These are phyloP conservation scores for Scaptomyza hsui DNA, from an alignment of 1,140 invertebrate genomes.

Conservation along the genomic window DNA sequence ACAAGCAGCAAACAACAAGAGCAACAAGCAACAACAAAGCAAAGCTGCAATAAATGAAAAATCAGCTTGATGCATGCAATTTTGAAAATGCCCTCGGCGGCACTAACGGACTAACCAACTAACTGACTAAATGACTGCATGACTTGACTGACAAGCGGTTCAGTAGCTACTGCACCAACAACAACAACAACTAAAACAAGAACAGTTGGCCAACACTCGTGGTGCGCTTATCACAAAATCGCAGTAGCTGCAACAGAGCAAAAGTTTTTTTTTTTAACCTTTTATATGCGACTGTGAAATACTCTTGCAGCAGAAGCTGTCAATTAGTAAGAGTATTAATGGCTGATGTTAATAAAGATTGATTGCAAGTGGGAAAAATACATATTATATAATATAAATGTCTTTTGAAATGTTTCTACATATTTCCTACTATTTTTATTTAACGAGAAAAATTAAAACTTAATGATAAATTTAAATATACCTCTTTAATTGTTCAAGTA, in stretches of 20 bases:
- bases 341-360: too few relatives aligned
- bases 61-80: slow-evolving; percentile 75
- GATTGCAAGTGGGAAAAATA: too few relatives aligned
- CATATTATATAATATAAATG: too few relatives aligned
- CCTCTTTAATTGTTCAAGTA: too few relatives aligned
- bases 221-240: slow-evolving; percentile 55
- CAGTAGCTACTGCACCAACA: slow-evolving; percentile 17
- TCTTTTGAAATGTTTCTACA: too few relatives aligned
- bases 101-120: slow-evolving; percentile 60
- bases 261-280: too few relatives aligned
- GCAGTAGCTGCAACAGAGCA: slow-evolving; percentile 47
- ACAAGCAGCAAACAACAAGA: slow-evolving; percentile 27
- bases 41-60: slow-evolving; percentile 77
- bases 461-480: too few relatives aligned
- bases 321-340: too few relatives aligned
- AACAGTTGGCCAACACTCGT: slow-evolving; percentile 12
- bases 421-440: too few relatives aligned
- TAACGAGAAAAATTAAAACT: too few relatives aligned
- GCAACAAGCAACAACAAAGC: slow-evolving; percentile 46
- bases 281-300: slow-evolving; percentile 20
- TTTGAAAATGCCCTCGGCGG: slow-evolving; percentile 62
- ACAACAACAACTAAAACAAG: slow-evolving; percentile 12
- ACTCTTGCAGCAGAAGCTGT: not conserved
- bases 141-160: slow-evolving; percentile 37
- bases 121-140: slow-evolving; percentile 48